Evolutionary conservation across 2,113 vertebrate genomes (phyloP), one percentile per base, ranked within the genome.

Genomic region (Nerophis ophidion): DNA sequence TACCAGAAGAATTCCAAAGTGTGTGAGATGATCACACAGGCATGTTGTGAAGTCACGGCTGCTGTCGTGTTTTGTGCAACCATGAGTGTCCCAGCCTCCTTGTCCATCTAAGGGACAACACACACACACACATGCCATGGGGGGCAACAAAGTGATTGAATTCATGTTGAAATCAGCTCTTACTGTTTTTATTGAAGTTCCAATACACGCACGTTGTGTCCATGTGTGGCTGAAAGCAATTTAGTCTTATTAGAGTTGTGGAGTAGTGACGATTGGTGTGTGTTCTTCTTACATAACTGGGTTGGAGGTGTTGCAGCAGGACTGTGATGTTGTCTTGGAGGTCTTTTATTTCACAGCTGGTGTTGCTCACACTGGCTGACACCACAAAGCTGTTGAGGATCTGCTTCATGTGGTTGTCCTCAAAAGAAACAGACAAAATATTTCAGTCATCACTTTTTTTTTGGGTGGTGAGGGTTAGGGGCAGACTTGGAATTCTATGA

Each of bases 1-100:
- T 86, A 97, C 95, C 92, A 96, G 64, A 58, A 97, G 87, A 60
- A 97, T 89, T 75, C 93, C 93, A 74, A 98, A 98, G 87, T 98
- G 93, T 57, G 95, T 97, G 78, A 98, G 93, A 66, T 96, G 94
- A 79, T 92, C 87, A 85, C 94, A 98, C 67, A 92, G 85, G 72
- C 93, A 98, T 63, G 90, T 89, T 62, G 95, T 95, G 77, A 93
- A 91, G 74, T 92, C 73, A 3, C 60, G 7, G 60, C 85, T 90
- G 72, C 84, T 91, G 82, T 86, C 87, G 70, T 90, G 67, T 40
- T 79, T 76, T 71, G 83, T 77, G 86, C 94, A 98, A 55, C 93
- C 95, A 0, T 76, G 79, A 35, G 80, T 72, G 65, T 92, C 93
- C 94, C 93, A 96, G 77, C 91, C 94, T 61, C 94, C 93, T 8